A percentile compares a stretch with the other conserved stretches of the same genome.
These are phyloP conservation scores for Pseudochaenichthys georgianus DNA, from an alignment of 2,797 vertebrate genomes.

Conservation along the genomic window DNA sequence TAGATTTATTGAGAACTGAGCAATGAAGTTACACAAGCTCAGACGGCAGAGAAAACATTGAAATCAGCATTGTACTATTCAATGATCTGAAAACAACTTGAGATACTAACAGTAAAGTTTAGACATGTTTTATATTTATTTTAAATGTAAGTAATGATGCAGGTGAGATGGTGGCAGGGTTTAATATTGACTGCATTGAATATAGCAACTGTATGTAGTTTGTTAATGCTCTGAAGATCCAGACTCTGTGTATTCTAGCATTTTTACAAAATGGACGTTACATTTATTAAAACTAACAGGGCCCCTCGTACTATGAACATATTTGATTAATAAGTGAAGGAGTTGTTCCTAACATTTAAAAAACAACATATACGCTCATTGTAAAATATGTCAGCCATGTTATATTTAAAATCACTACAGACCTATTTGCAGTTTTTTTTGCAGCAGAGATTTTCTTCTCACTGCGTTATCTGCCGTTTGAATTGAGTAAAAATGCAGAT, in stretches of 20 bases:
- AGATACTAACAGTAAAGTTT: background rate
- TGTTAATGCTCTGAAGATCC: background rate
- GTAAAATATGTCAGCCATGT: background rate
- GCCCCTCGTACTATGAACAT: background rate
- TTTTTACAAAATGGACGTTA: background rate
- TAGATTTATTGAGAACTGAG: background rate
- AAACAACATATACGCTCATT: background rate
- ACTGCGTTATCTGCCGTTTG: too few relatives aligned
- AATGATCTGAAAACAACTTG: background rate
- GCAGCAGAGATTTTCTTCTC: too few relatives aligned
- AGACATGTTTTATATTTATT: background rate
- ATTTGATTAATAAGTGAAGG: background rate
- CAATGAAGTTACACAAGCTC: conserved; percentile 1
- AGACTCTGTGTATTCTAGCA: background rate
- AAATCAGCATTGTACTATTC: background rate
- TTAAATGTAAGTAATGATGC: background rate
- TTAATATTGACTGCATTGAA: background rate
- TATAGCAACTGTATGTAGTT: background rate
- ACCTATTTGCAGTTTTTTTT: background rate
- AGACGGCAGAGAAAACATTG: background rate
- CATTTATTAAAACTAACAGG: background rate
- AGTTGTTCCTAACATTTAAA: background rate
- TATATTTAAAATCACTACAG: background rate
- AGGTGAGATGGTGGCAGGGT: background rate
- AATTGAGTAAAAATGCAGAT: background rate